Base-by-base conservation (phyloP, 2,113 vertebrate genomes). In the Podiceps cristatus region DNA sequence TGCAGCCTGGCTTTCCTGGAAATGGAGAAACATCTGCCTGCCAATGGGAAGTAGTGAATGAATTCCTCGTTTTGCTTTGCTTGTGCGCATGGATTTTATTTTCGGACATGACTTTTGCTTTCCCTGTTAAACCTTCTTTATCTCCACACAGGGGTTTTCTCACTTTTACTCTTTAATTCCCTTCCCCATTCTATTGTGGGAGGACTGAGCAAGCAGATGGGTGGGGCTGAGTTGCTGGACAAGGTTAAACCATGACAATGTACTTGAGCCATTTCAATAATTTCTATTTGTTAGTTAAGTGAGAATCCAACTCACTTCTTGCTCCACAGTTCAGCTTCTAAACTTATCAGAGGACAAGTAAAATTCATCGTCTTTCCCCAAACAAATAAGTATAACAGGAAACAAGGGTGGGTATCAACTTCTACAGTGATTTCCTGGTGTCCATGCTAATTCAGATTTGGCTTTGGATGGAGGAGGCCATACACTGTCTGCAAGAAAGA, bases 131-230 rank as follows among this genome's bases (percentile, higher is more conserved):
- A 59, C 5, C 7, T 5, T 31, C 18, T 28, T 42, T 74, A 37
- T 29, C 29, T 69, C 27, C 75, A 17, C 3, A 4, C 15, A 33
- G 0, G 0, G 12, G 5, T 17, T 49, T 90, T 69, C 49, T 69
- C 42, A 29, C 7, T 63, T 73, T 63, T 53, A 25, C 13, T 2
- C 5, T 62, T 82, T 4, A 2, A 35, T 78, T 44, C 3, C 58
- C 1, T 59, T 8, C 6, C 22, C 14, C 4, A 5, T 44, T 11
- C 27, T 59, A n/a, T 22, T 31, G 9, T 18, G 4, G 3, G 1
- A 29, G 22, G 8, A 55, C 1, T 56, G 13, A 73, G 22, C 0
- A 0, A 72, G 33, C 0, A 0, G 20, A 11, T 81, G 18, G 23
- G 22, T 55, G 49, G 5, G 20, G 17, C 25, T 42, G 8, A 59